A percentile compares a stretch with the other conserved stretches of the same genome.
Evolutionary conservation across 1,140 invertebrate species (phyloP).

Genomic region (Brachionus plicatilis): DNA sequence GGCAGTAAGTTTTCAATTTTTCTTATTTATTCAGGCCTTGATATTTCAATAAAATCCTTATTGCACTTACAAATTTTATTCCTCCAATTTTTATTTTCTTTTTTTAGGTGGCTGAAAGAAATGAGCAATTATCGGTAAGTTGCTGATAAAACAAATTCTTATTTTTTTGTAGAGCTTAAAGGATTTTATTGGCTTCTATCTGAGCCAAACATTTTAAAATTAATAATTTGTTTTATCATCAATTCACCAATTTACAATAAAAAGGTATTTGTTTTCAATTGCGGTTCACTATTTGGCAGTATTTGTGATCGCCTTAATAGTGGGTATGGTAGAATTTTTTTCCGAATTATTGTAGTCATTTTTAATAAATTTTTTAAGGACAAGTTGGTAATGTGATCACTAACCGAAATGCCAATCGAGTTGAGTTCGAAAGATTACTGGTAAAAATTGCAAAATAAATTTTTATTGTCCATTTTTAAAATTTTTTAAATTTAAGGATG

Average conservation of each 20-base stretch:
- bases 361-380: background rate
- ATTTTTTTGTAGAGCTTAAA: background rate
- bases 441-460: constrained; percentile 49
- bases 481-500: constrained; percentile 61
- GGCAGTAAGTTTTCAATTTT: constrained; percentile 72
- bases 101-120: constrained; percentile 38
- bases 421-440: constrained; percentile 86
- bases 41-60: constrained; percentile 40
- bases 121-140: constrained; percentile 37
- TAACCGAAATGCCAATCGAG: constrained; percentile 87
- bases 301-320: constrained; percentile 35
- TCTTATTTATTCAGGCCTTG: background rate
- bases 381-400: constrained; percentile 96
- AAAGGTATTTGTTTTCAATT: constrained; percentile 37
- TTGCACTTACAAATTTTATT: background rate
- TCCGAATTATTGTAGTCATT: background rate
- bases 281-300: constrained; percentile 29
- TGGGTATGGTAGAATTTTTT: background rate
- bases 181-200: constrained; percentile 37
- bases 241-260: background rate
- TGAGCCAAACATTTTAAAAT: background rate
- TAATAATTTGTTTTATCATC: constrained; percentile 33
- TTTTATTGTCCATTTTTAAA: background rate
- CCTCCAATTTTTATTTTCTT: background rate
- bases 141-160: constrained; percentile 18